phyloP scores from a whole-genome alignment of 2,113 vertebrate genomes.

The Charadrius vociferus region DNA sequence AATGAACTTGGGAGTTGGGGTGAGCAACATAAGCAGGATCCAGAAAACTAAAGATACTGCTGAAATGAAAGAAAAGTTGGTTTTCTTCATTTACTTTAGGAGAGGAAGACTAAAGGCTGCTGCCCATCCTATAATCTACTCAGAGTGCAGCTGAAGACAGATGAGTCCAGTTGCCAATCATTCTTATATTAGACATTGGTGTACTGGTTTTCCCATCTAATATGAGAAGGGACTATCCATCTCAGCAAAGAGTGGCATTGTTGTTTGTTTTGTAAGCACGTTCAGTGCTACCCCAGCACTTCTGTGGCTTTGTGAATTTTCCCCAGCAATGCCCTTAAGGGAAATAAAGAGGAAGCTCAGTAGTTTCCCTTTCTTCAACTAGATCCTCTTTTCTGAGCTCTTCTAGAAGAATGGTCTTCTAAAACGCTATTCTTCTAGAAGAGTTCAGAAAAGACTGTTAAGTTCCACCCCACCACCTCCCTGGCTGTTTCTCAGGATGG shows the following conservation, averaged over 20 bases:
- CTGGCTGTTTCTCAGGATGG: background rate
- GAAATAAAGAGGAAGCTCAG: background rate
- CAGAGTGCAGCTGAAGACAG: background rate
- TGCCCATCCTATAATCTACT: background rate
- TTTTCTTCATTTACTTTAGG: background rate
- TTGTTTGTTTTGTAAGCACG: background rate
- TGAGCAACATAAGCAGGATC: background rate
- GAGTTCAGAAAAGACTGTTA: too few species aligned
- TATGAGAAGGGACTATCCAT: background rate
- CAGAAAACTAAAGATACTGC: background rate
- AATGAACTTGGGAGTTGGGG: background rate
- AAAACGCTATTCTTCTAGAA: too few species aligned
- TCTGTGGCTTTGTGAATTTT: background rate
- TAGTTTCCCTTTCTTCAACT: conserved; percentile 31
- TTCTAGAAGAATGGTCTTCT: background rate
- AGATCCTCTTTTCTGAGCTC: conserved; percentile 26
- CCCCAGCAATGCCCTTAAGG: background rate
- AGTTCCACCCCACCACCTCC: background rate
- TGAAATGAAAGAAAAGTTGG: background rate
- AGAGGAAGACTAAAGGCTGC: background rate
- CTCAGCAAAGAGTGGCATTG: background rate
- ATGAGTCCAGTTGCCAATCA: background rate
- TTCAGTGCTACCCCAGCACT: background rate
- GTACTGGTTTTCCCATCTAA: background rate
- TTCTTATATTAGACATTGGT: background rate